Percentiles rank a stretch among this genome's conserved stretches.
Evolutionary conservation across 1,140 invertebrate genomes (phyloP).

Genomic region (Galendromus occidentalis): DNA sequence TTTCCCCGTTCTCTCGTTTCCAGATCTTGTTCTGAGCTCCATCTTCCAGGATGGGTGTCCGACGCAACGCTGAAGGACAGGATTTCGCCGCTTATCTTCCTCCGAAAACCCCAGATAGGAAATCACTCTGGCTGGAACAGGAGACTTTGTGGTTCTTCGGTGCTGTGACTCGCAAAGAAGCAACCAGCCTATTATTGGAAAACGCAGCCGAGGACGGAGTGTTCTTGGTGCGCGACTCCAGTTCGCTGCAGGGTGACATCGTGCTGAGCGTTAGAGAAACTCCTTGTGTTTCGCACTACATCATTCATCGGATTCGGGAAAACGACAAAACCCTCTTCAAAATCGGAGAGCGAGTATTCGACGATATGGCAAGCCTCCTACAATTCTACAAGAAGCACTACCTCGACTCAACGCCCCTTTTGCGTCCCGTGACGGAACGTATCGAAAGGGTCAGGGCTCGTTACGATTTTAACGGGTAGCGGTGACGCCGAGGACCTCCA

Average conservation of each 20-base stretch:
- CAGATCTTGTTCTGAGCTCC: too few species aligned
- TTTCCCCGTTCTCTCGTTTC: too few species aligned
- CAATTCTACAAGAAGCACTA: constrained; percentile 90
- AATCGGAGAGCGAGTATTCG: constrained; percentile 85
- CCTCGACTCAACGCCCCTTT: constrained; percentile 79
- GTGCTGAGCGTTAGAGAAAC: constrained; percentile 40
- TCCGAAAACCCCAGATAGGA: too few species aligned
- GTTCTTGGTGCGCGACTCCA: constrained; percentile 32
- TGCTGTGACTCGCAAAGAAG: constrained; percentile 67
- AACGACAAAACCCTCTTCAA: constrained; percentile 45
- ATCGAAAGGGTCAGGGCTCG: constrained; percentile 68
- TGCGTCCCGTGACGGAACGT: constrained; percentile 54
- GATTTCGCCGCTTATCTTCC: too few species aligned
- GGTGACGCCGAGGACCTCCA: constrained; percentile 84
- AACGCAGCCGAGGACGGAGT: constrained; percentile 73
- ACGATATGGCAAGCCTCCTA: constrained; percentile 68
- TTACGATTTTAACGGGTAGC: constrained; percentile 74
- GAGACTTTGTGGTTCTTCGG: constrained; percentile 65
- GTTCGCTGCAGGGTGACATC: constrained; percentile 29
- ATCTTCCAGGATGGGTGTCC: too few species aligned
- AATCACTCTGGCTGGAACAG: too few species aligned
- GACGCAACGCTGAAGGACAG: too few species aligned
- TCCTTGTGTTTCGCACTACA: constrained; percentile 59
- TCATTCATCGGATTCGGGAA: constrained; percentile 77
- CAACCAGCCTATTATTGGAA: constrained; percentile 74